Percentiles rank a stretch among this genome's conserved stretches.
These are phyloP conservation scores for Platycercus adscitus DNA, from an alignment of 2,113 vertebrate species.

Conservation along the genomic window DNA sequence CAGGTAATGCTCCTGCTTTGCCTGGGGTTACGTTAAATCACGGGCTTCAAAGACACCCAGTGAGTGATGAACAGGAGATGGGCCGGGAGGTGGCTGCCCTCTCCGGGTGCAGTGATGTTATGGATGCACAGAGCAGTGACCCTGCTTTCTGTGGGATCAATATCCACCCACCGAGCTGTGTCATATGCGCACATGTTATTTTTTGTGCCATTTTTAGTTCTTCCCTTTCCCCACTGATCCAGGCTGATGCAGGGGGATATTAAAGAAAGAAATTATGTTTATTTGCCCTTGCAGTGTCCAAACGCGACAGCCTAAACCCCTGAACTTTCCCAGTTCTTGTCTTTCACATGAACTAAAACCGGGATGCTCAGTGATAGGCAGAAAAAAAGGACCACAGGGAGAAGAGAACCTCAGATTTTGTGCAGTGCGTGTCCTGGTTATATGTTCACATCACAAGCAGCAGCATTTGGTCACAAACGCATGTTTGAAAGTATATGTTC, in stretches of 20 bases:
- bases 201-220: neutral
- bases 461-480: neutral
- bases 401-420: neutral
- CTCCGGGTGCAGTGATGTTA: too few relatives aligned
- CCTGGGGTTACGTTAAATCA: neutral
- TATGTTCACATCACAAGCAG: neutral
- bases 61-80: neutral
- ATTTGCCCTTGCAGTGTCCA: neutral
- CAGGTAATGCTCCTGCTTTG: neutral
- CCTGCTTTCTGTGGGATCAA: neutral
- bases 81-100: neutral
- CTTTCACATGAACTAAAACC: neutral
- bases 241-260: neutral
- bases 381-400: neutral
- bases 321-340: neutral
- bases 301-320: neutral
- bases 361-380: neutral
- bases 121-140: neutral
- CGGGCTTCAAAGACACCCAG: neutral
- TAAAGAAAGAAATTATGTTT: neutral
- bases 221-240: neutral
- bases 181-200: too few relatives aligned
- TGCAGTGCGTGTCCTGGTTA: neutral
- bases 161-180: accelerated
- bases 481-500: neutral